phyloP scores from a whole-genome alignment of 2,888 invertebrate genomes.

The Callyntrura guangdongensis region DNA sequence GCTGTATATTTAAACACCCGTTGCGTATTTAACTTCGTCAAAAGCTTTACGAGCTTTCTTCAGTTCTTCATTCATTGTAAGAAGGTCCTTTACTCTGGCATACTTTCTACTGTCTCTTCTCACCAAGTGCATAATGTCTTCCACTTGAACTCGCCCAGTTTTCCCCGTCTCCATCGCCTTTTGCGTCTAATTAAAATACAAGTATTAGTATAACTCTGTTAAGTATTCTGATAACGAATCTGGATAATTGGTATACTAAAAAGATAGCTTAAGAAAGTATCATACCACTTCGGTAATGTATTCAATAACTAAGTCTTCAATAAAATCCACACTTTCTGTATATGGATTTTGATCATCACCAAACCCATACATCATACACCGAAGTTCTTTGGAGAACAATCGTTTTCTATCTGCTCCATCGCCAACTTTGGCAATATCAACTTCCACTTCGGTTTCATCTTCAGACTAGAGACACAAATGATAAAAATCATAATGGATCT shows the following conservation, averaged over 20 bases:
- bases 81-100: conserved; percentile 97
- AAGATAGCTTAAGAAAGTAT: conserved; percentile 60
- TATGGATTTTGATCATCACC: conserved; percentile 99
- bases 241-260: no score
- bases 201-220: no score
- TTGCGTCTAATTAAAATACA: conserved; percentile 88
- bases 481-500: no score
- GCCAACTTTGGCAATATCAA: conserved; percentile 12
- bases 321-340: conserved; percentile 98
- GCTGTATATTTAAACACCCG: conserved; percentile 82
- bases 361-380: conserved; percentile 99
- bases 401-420: conserved; percentile 88
- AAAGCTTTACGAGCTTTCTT: conserved; percentile 99
- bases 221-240: no score
- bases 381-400: conserved; percentile 95
- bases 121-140: conserved; percentile 98
- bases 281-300: conserved; percentile 97
- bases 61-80: conserved; percentile 99
- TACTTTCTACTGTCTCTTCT: conserved; percentile 98
- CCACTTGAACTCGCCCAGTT: conserved; percentile 98
- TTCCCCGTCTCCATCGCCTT: conserved; percentile 98
- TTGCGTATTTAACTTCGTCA: conserved; percentile 90
- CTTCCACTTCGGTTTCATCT: conserved; percentile 64
- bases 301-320: conserved; percentile 99
- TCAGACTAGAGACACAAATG: conserved; percentile 67